Conservation (phyloP, 2,113 vertebrate species). For the Dasyornis broadbenti region DNA sequence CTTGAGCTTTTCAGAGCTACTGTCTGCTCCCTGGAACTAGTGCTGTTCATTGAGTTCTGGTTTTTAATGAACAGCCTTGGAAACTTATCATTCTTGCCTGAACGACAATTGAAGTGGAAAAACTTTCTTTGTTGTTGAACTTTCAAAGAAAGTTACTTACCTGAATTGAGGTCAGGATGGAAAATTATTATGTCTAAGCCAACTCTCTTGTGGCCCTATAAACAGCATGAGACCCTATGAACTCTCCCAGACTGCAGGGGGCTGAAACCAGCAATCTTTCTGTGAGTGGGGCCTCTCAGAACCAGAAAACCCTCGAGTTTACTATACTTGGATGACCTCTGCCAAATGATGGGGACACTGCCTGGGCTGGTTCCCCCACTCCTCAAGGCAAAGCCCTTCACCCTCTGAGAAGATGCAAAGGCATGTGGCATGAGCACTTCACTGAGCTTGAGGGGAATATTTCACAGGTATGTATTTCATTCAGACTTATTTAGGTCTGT, state of each 20-base stretch:
- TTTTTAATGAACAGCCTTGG: background rate
- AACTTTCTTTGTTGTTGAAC: background rate
- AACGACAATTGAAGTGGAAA: background rate
- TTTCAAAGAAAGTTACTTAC: background rate
- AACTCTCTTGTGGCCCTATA: background rate
- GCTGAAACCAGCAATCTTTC: background rate
- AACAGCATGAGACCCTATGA: background rate
- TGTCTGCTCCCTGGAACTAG: background rate
- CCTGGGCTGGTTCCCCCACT: background rate
- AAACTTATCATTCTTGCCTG: background rate
- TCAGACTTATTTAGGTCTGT: background rate
- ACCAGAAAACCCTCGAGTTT: background rate
- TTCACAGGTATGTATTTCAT: background rate
- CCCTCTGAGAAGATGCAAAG: background rate
- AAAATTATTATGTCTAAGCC: background rate
- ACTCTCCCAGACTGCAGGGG: background rate
- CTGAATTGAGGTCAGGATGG: background rate
- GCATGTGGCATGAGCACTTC: background rate
- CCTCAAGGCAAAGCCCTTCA: fast-evolving
- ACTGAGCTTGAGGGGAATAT: background rate
- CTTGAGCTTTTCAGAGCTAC: background rate
- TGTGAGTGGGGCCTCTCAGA: background rate
- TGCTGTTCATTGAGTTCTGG: background rate
- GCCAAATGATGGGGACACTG: fast-evolving
- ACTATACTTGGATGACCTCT: fast-evolving